A percentile compares a stretch with the other conserved stretches of the same genome.
These are phyloP conservation scores for Forbesichthys papilliferus DNA, from an alignment of 2,113 vertebrate species.

Conservation along the genomic window DNA sequence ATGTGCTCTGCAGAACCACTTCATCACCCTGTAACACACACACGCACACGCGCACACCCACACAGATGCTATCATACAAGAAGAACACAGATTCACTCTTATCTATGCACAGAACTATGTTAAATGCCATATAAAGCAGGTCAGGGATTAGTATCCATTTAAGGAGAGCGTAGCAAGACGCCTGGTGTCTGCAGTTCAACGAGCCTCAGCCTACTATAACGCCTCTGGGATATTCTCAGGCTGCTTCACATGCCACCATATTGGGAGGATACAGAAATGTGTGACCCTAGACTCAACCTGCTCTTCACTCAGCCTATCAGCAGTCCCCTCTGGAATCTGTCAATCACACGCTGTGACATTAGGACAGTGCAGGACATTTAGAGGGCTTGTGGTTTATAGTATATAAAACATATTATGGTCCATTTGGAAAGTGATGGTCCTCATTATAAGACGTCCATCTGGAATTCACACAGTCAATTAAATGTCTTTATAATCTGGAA, in stretches of 20 bases:
- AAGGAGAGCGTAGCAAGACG: constrained; percentile 32
- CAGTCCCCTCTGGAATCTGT: constrained; percentile 51
- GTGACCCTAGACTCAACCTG: constrained; percentile 52
- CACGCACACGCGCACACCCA: background rate
- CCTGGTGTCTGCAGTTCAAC: constrained; percentile 12
- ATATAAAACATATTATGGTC: background rate
- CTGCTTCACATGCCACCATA: constrained; percentile 36
- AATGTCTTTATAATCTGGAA: background rate
- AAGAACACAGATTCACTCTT: background rate
- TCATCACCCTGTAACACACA: constrained; percentile 83
- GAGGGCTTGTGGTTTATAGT: background rate
- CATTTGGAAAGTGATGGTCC: constrained; percentile 17
- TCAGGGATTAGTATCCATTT: constrained; percentile 53
- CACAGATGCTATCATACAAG: background rate
- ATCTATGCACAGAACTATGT: constrained; percentile 1
- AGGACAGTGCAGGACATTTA: constrained; percentile 20
- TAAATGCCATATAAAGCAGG: constrained; percentile 27
- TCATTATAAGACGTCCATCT: background rate
- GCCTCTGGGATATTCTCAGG: constrained; percentile 40
- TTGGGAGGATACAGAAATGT: constrained; percentile 41
- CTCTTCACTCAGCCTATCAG: constrained; percentile 66
- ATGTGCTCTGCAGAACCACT: constrained; percentile 88
- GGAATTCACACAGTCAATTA: background rate
- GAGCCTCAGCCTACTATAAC: constrained; percentile 29
- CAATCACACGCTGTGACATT: constrained; percentile 37